A percentile compares a stretch with the other conserved stretches of the same genome.
Evolutionary conservation across 2,797 vertebrate genomes (phyloP).

Genomic region (Siniperca obscura): DNA sequence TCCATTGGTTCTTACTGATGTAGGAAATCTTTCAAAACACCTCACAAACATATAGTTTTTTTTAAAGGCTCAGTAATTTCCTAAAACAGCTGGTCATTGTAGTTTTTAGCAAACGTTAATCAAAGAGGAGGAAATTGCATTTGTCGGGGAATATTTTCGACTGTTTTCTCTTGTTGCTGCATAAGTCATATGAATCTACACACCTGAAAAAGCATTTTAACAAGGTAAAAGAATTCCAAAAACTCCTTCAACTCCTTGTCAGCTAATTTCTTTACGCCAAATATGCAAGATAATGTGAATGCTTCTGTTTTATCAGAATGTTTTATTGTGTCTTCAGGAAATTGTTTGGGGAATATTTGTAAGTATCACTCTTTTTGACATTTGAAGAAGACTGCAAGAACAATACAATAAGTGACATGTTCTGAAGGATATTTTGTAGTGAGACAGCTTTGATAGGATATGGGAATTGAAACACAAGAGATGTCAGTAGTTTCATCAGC

Average conservation of each 20-base stretch:
- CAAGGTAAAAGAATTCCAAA: background rate
- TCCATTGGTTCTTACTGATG: background rate
- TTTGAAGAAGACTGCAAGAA: background rate
- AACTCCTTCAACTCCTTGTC: background rate
- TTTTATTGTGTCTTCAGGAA: slow-evolving; percentile 38
- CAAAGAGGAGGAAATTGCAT: background rate
- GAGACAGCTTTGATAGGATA: slow-evolving; percentile 29
- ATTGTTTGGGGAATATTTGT: slow-evolving; percentile 14
- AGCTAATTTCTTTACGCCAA: background rate
- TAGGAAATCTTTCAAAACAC: no score
- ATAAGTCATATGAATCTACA: background rate
- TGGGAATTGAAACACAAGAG: slow-evolving; percentile 11
- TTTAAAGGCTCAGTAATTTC: background rate
- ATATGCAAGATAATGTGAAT: slow-evolving; percentile 1
- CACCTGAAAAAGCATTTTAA: background rate
- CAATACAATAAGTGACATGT: slow-evolving; percentile 4
- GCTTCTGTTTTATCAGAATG: background rate
- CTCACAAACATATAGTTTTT: background rate
- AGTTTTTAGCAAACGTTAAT: background rate
- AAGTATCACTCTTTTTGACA: background rate
- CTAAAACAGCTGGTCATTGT: background rate
- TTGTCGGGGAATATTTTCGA: background rate
- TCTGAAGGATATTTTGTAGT: slow-evolving; percentile 12
- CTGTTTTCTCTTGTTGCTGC: background rate
- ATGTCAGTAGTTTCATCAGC: slow-evolving; percentile 44